Evolutionary conservation across 2,888 invertebrate genomes (phyloP).

Genomic region (Tinea semifulvella): DNA sequence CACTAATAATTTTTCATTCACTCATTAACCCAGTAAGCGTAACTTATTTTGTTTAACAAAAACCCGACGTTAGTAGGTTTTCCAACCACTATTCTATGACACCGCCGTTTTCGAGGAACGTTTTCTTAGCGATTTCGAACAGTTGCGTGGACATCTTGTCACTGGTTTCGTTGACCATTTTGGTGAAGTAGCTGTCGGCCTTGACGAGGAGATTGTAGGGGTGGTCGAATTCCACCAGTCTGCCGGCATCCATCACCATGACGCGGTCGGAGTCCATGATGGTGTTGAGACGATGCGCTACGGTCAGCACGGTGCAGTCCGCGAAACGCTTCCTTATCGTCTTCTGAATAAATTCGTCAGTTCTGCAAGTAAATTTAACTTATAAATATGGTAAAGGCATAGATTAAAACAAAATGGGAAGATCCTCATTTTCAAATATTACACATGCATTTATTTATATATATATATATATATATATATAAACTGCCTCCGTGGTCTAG

Average conservation of each 20-base stretch:
- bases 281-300: conserved; percentile 91
- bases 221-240: conserved; percentile 76
- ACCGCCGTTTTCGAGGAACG: conserved; percentile 46
- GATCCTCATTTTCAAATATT: too few relatives aligned
- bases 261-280: conserved; percentile 93
- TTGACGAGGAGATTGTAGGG: conserved; percentile 72
- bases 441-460: too few relatives aligned
- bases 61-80: too few relatives aligned
- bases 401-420: too few relatives aligned
- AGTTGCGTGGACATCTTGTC: conserved; percentile 58
- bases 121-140: conserved; percentile 51
- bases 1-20: too few relatives aligned
- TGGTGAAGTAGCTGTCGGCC: conserved; percentile 67
- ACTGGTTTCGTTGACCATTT: conserved; percentile 78
- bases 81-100: conserved; percentile 30
- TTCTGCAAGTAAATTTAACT: conserved; percentile 46
- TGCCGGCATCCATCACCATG: conserved; percentile 86
- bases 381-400: background rate
- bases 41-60: too few relatives aligned
- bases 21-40: too few relatives aligned
- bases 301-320: conserved; percentile 87
- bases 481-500: too few relatives aligned
- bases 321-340: conserved; percentile 84
- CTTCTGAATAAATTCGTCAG: conserved; percentile 84
- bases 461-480: too few relatives aligned